These are phyloP conservation scores for Punctoribates punctum DNA, from an alignment of 2,888 invertebrate genomes.

Conservation along the genomic window DNA sequence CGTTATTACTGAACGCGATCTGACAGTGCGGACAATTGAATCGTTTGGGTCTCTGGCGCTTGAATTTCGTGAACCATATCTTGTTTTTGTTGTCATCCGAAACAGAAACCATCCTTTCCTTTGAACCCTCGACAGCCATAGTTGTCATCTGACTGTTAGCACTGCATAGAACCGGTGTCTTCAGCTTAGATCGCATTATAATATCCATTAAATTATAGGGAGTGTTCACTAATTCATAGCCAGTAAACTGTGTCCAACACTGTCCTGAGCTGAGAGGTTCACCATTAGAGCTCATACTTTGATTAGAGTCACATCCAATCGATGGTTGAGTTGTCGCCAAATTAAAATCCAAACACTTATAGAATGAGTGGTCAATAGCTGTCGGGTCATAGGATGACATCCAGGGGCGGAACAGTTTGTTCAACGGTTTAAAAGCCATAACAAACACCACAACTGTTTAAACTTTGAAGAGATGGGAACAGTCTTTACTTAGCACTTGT, in stretches of 20 bases:
- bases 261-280: neutral
- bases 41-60: slow-evolving; percentile 53
- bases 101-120: neutral
- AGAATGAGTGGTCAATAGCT: neutral
- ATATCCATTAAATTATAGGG: neutral
- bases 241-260: neutral
- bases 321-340: neutral
- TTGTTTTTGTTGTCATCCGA: neutral
- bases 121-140: neutral
- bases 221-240: neutral
- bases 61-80: slow-evolving; percentile 16
- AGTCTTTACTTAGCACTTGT: neutral
- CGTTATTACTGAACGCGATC: slow-evolving; percentile 89
- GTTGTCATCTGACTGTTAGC: neutral
- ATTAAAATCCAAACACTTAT: neutral
- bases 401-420: slow-evolving; percentile 32
- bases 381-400: neutral
- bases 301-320: neutral
- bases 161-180: too few relatives aligned
- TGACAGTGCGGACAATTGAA: slow-evolving; percentile 67
- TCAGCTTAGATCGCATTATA: neutral
- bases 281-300: neutral
- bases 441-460: too few relatives aligned
- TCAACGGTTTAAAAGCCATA: slow-evolving; percentile 21
- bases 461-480: neutral